Evolutionary conservation across 2,113 vertebrate genomes (phyloP).

Genomic region (Ochotona princeps): DNA sequence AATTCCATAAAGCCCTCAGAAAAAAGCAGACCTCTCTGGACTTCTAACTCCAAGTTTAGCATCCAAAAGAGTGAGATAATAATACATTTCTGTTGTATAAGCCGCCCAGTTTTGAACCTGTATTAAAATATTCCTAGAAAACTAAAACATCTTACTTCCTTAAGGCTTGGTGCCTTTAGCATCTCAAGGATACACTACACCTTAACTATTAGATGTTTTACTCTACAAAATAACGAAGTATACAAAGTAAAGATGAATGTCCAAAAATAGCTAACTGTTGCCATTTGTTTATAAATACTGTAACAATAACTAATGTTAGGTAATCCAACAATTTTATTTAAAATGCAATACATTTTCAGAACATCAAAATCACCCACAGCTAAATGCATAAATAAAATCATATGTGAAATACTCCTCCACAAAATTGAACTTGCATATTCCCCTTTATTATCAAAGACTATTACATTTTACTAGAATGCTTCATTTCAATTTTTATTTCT

Average conservation of each 20-base stretch:
- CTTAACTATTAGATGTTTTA: neutral
- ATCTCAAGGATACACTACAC: neutral
- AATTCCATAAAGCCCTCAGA: neutral
- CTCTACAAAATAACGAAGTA: neutral
- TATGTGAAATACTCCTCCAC: neutral
- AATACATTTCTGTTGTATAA: neutral
- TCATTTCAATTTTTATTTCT: constrained; percentile 11
- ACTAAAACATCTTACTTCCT: neutral
- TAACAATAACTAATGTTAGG: neutral
- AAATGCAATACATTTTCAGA: neutral
- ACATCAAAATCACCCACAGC: neutral
- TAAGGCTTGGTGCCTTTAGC: neutral
- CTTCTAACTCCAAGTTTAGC: neutral
- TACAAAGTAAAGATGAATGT: neutral
- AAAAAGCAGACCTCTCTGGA: neutral
- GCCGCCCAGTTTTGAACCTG: neutral
- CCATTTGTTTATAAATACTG: neutral
- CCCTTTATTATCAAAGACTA: constrained; percentile 2
- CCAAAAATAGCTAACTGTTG: neutral
- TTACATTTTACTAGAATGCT: constrained; percentile 10
- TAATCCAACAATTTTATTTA: neutral
- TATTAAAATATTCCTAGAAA: neutral
- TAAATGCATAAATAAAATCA: constrained; percentile 9
- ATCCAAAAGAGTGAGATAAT: neutral
- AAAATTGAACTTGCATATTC: neutral